These are phyloP conservation scores for Nothobranchius furzeri DNA, from an alignment of 2,113 vertebrate genomes.

Conservation along the genomic window DNA sequence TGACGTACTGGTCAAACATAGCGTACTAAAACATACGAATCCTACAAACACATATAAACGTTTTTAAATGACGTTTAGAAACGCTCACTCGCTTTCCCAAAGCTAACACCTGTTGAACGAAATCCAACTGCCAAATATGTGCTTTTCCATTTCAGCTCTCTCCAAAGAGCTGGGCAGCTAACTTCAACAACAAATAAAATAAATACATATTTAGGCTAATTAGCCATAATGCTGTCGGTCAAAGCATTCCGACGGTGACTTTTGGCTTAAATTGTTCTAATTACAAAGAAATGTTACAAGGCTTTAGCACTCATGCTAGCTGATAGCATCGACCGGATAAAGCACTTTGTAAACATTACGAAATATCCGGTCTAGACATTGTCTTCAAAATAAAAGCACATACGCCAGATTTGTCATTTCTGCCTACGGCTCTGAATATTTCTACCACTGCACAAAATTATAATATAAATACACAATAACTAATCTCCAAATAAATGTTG, in stretches of 20 bases:
- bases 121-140: slow-evolving; percentile 22
- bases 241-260: fast-evolving
- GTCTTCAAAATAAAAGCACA: slow-evolving; percentile 32
- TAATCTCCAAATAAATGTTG: too few relatives aligned
- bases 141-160: slow-evolving; percentile 1
- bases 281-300: background rate
- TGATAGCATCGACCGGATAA: slow-evolving; percentile 4
- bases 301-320: background rate
- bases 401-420: too few relatives aligned
- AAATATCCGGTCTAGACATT: slow-evolving; percentile 31
- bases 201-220: too few relatives aligned
- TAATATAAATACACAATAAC: too few relatives aligned
- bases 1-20: background rate
- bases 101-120: slow-evolving; percentile 49
- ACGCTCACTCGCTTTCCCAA: background rate
- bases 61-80: background rate
- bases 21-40: background rate
- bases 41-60: background rate
- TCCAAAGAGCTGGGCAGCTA: background rate
- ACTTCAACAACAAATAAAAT: background rate
- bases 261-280: background rate
- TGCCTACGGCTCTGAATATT: too few relatives aligned
- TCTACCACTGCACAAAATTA: too few relatives aligned
- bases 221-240: background rate
- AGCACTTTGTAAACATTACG: slow-evolving; percentile 51